Base-by-base conservation (phyloP, 2,113 vertebrate genomes). In the Dipodomys merriami region DNA sequence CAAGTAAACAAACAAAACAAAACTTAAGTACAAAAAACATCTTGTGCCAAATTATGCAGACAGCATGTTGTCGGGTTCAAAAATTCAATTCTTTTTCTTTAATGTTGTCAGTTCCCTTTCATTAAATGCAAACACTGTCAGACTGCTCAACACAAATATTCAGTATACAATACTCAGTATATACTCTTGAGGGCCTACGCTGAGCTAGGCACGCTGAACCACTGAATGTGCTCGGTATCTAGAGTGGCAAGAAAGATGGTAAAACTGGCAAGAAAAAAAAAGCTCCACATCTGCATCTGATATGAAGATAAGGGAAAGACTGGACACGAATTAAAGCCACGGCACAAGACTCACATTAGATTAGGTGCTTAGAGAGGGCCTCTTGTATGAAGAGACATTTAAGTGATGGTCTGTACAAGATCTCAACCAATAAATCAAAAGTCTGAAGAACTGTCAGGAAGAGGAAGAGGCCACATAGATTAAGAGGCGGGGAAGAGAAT, bases 41-140 rank as follows among this genome's bases (percentile, higher is more conserved):
- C 1, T 35, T n/a, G 10, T 7, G 35, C 18, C 29, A 81, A 74
- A 68, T 80, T 46, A 83, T 74, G 3, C 0, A 68, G 44, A 49
- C 27, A 77, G 27, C 11, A 49, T 25, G 1, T 2, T 64, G 16
- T n/a, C n/a, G 73, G 79, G 33, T 13, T 74, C 18, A 83, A 84
- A 93, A 69, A 18, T 25, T 77, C 29, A 90, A 27, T 57, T 78
- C 6, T 35, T 74, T 72, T 57, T 86, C 62, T 86, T 89, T 20
- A 79, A 64, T 5, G 49, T n/a, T 88, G 73, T 13, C 12, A 25
- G 23, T 5, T 83, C 11, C 18, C 22, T 85, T 90, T 90, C 76
- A 69, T 1, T n/a, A 93, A 88, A 94, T 76, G 19, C 4, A 77
- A 91, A n/a, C 74, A 64, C 13, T 95, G 68, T 16, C 15, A 78